A percentile compares a stretch with the other conserved stretches of the same genome.
Conservation (phyloP, 1,140 invertebrate genomes). For the Acromyrmex charruanus region DNA sequence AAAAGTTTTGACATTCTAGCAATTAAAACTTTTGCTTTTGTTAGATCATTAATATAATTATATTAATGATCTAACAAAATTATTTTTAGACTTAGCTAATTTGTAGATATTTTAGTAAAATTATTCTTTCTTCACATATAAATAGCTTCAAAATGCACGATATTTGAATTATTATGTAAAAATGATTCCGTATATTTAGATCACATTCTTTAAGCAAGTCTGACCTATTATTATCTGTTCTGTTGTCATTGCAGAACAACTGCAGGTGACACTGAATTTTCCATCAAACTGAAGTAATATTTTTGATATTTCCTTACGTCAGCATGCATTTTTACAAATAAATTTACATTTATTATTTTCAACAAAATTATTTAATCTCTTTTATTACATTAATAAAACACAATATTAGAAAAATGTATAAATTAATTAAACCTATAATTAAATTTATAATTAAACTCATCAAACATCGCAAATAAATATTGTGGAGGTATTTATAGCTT, state of each 20-base stretch:
- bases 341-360: neutral
- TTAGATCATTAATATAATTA: no score
- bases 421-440: neutral
- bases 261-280: neutral
- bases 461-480: neutral
- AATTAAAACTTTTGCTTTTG: no score
- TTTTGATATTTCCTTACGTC: slow-evolving; percentile 1
- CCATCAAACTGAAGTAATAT: neutral
- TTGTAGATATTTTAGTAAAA: no score
- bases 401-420: slow-evolving; percentile 1
- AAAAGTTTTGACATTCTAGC: no score
- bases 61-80: no score
- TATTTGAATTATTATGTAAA: slow-evolving; percentile 3
- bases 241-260: slow-evolving; percentile 15
- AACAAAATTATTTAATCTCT: neutral
- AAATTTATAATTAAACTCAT: neutral
- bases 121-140: neutral
- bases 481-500: neutral
- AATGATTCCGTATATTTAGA: slow-evolving; percentile 18
- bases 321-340: neutral
- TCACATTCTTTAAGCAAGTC: neutral
- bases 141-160: neutral
- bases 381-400: neutral
- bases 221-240: neutral
- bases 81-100: no score